A percentile compares a stretch with the other conserved stretches of the same genome.
phyloP scores from a whole-genome alignment of 1,140 invertebrate species.

The Dendrolimus kikuchii region DNA sequence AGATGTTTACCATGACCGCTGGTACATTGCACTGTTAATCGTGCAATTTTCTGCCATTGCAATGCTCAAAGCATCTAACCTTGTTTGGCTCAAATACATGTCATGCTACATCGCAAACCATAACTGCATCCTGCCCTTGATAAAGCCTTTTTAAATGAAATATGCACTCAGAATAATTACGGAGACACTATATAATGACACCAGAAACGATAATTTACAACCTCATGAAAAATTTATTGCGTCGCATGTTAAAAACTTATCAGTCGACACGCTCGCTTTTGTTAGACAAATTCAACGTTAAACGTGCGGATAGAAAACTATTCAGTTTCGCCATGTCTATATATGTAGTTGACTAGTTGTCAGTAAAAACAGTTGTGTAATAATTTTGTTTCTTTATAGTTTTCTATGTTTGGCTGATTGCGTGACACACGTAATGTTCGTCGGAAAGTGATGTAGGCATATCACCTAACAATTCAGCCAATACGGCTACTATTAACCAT shows the following conservation, averaged over 20 bases:
- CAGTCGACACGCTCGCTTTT: conserved; percentile 18
- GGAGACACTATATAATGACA: conserved; percentile 5
- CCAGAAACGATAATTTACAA: background rate
- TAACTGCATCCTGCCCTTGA: conserved; percentile 47
- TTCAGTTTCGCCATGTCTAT: conserved; percentile 13
- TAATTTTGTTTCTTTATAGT: conserved; percentile 22
- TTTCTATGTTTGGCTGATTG: conserved; percentile 18
- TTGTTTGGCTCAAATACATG: conserved; percentile 38
- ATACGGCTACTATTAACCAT: conserved; percentile 12
- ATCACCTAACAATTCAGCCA: conserved; percentile 14
- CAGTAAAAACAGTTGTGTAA: conserved; percentile 19
- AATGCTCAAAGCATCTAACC: conserved; percentile 28
- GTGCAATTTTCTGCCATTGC: conserved; percentile 22
- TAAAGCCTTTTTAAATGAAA: conserved; percentile 24
- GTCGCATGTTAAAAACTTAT: conserved; percentile 21
- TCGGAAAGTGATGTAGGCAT: conserved; percentile 6
- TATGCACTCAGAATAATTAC: conserved; percentile 2
- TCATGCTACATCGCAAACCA: conserved; percentile 32
- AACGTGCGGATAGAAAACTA: conserved; percentile 13
- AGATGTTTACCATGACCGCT: conserved; percentile 45
- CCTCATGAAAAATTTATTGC: conserved; percentile 3
- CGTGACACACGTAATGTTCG: conserved; percentile 29
- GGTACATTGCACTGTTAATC: conserved; percentile 23
- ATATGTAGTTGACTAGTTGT: conserved; percentile 13
- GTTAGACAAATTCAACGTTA: conserved; percentile 20